Percentiles rank a stretch among this genome's conserved stretches.
Evolutionary conservation across 2,797 vertebrate species (phyloP).

Genomic region (Petrocephalus schoutedeni): DNA sequence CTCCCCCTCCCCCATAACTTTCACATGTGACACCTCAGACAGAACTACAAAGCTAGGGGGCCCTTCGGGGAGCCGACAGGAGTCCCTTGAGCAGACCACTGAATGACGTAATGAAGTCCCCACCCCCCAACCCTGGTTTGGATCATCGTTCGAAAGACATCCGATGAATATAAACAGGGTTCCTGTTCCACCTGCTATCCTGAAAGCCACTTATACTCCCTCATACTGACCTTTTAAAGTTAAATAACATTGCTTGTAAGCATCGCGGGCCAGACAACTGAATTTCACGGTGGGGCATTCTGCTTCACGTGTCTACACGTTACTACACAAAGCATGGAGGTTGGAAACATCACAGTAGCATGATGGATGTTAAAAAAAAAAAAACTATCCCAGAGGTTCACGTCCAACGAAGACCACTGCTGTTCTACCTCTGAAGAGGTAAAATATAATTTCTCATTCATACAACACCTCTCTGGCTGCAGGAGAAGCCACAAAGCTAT

Average conservation of each 20-base stretch:
- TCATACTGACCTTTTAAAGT: not conserved
- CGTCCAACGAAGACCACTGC: not conserved
- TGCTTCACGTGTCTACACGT: not conserved
- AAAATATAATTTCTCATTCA: slow-evolving; percentile 11
- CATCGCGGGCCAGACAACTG: not conserved
- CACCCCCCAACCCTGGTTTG: not conserved
- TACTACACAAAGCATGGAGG: not conserved
- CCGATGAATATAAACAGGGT: not conserved
- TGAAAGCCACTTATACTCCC: not conserved
- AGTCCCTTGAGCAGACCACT: not conserved
- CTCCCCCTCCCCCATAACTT: not conserved
- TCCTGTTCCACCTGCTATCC: not conserved
- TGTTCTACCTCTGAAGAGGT: not conserved
- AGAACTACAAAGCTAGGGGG: not conserved
- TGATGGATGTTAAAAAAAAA: not conserved
- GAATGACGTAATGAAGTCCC: not conserved
- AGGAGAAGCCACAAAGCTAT: not conserved
- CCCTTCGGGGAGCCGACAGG: not conserved
- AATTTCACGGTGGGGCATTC: not conserved
- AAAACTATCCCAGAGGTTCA: not conserved
- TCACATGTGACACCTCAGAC: not conserved
- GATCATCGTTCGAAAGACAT: not conserved
- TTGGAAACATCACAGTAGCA: not conserved
- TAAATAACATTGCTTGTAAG: not conserved
- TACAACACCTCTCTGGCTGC: not conserved